These are phyloP conservation scores for Fistularia tabacaria DNA, from an alignment of 2,797 vertebrate genomes.

Conservation along the genomic window DNA sequence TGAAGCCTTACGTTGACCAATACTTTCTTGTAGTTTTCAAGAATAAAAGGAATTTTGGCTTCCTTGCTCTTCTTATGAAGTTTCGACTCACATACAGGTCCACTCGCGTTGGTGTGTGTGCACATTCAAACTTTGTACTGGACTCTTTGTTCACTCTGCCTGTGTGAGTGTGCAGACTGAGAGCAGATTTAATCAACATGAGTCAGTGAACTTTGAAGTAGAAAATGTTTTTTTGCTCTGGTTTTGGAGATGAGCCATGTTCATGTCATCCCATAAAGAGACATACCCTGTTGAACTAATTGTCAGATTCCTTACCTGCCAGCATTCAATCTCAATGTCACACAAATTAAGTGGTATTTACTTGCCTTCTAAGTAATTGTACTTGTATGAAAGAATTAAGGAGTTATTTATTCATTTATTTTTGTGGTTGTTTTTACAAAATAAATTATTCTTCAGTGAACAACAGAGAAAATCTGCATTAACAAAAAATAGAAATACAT, in stretches of 20 bases:
- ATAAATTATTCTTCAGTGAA: no score
- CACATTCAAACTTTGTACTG: conserved; percentile 31
- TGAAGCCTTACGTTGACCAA: conserved; percentile 9
- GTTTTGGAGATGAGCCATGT: conserved; percentile 44
- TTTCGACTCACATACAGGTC: conserved; percentile 28
- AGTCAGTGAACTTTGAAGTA: conserved; percentile 56
- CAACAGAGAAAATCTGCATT: no score
- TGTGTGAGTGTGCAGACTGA: conserved; percentile 1
- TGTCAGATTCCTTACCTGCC: conserved; percentile 12
- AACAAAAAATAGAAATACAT: no score
- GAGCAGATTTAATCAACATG: conserved; percentile 48
- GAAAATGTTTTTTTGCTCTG: conserved; percentile 45
- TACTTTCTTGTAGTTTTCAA: no score
- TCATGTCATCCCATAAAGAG: conserved; percentile 43
- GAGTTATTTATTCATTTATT: no score
- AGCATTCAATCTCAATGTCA: no score
- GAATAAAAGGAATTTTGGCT: conserved; percentile 3
- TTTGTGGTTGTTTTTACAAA: no score
- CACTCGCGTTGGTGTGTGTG: conserved; percentile 1
- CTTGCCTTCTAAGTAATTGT: no score
- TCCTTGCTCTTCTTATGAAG: conserved; percentile 51
- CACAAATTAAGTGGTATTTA: no score
- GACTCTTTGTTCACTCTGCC: conserved; percentile 46
- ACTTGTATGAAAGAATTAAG: no score
- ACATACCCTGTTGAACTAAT: conserved; percentile 21